A percentile compares a stretch with the other conserved stretches of the same genome.
Evolutionary conservation across 64 coral and sea anemone species (phyloP).

Genomic region (Dendronephthya gigantea): DNA sequence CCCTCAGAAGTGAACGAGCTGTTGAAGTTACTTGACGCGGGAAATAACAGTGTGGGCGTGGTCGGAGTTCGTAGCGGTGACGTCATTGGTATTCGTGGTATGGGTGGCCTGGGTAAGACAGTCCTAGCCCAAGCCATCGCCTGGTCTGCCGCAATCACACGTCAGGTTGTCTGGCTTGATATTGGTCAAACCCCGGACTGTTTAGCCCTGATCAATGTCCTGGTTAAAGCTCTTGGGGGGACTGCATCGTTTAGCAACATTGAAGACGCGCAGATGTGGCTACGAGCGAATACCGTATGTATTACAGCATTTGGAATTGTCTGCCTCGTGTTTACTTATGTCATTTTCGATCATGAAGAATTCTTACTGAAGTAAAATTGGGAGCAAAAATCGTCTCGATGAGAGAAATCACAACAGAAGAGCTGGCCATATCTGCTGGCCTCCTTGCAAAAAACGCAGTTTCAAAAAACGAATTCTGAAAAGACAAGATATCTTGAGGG

Average conservation of each 20-base stretch:
- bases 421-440: too few relatives aligned
- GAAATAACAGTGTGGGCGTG: slow-evolving; percentile 40
- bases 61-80: slow-evolving; percentile 23
- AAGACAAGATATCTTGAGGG: too few relatives aligned
- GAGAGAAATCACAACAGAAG: too few relatives aligned
- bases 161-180: slow-evolving; percentile 50
- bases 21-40: slow-evolving; percentile 20
- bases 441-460: too few relatives aligned
- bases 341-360: too few relatives aligned
- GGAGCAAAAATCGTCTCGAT: too few relatives aligned
- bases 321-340: too few relatives aligned
- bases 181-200: slow-evolving; percentile 40
- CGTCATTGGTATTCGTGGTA: slow-evolving; percentile 43
- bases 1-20: slow-evolving; percentile 23
- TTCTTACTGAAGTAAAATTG: too few relatives aligned
- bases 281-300: slow-evolving; percentile 25
- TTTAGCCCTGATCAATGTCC: slow-evolving; percentile 26
- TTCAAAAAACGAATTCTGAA: too few relatives aligned
- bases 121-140: slow-evolving; percentile 43
- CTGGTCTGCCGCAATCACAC: slow-evolving; percentile 22
- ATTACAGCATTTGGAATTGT: too few relatives aligned
- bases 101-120: slow-evolving; percentile 52
- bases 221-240: slow-evolving; percentile 32
- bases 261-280: slow-evolving; percentile 35
- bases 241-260: slow-evolving; percentile 19